phyloP scores from a whole-genome alignment of 2,113 vertebrate genomes.

The Danionella cerebrum region DNA sequence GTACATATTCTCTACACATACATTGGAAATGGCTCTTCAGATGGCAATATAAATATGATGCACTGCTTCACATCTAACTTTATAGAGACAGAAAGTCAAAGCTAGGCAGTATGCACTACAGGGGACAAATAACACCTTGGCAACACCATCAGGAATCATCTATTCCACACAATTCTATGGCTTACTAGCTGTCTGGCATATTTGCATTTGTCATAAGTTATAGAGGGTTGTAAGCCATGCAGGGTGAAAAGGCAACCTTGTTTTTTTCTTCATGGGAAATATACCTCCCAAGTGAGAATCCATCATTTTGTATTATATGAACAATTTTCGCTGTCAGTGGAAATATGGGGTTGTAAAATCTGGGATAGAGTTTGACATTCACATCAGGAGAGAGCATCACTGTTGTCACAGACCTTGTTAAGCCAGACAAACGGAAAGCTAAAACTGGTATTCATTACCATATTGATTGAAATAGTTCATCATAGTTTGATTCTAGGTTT shows the following conservation, averaged over 20 bases:
- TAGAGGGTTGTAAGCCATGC: constrained; percentile 48
- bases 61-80: constrained; percentile 81
- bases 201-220: constrained; percentile 88
- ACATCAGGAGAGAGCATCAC: constrained; percentile 6
- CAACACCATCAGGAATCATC: constrained; percentile 87
- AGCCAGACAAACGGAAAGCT: constrained; percentile 69
- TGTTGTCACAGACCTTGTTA: constrained; percentile 61
- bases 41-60: constrained; percentile 99
- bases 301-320: constrained; percentile 76
- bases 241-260: constrained; percentile 59
- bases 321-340: constrained; percentile 76
- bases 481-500: constrained; percentile 90
- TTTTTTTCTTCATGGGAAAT: constrained; percentile 71
- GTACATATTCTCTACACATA: constrained; percentile 93
- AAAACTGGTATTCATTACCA: constrained; percentile 92
- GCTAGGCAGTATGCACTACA: constrained; percentile 80
- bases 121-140: constrained; percentile 72
- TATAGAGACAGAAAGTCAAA: constrained; percentile 76
- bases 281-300: constrained; percentile 75
- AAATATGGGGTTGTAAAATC: constrained; percentile 61
- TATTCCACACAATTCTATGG: constrained; percentile 75
- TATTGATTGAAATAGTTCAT: constrained; percentile 99
- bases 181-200: constrained; percentile 75
- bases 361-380: constrained; percentile 50
- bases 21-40: constrained; percentile 97